Evolutionary conservation across 2,113 vertebrate genomes (phyloP).

Genomic region (Sphyrna mokarran): DNA sequence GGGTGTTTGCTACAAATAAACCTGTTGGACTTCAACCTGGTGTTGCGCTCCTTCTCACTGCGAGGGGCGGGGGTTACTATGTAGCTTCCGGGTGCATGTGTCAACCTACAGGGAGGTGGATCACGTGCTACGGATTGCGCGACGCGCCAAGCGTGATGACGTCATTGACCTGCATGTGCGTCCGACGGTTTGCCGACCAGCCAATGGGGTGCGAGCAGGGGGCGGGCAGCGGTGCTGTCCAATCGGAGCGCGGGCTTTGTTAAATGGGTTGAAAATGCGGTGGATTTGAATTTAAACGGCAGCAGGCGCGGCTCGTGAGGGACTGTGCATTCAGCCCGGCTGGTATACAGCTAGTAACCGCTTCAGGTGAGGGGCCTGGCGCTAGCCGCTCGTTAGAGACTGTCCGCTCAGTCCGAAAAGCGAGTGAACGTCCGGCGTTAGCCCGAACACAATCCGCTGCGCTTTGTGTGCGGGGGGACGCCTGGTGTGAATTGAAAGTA

Average conservation of each 20-base stretch:
- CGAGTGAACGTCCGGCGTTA: background rate
- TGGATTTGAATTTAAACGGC: constrained; percentile 31
- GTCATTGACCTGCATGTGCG: background rate
- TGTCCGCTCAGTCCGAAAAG: too few relatives aligned
- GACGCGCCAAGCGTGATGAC: background rate
- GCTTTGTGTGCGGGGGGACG: too few relatives aligned
- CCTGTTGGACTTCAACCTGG: too few relatives aligned
- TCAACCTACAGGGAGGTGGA: too few relatives aligned
- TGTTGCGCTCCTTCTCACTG: too few relatives aligned
- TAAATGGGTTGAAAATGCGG: constrained; percentile 27
- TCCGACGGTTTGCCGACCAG: background rate
- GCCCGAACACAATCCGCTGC: too few relatives aligned
- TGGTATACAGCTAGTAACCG: too few relatives aligned
- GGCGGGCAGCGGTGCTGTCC: background rate
- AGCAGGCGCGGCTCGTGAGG: too few relatives aligned
- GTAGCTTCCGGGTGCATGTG: background rate
- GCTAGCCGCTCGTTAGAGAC: too few relatives aligned
- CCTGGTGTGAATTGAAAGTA: too few relatives aligned
- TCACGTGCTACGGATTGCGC: background rate
- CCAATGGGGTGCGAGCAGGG: background rate
- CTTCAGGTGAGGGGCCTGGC: background rate
- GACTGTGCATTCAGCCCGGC: background rate
- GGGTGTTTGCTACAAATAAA: too few relatives aligned
- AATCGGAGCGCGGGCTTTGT: background rate
- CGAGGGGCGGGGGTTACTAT: too few relatives aligned